These are phyloP conservation scores for Cryptosula pallasiana DNA, from an alignment of 2,888 invertebrate genomes.

Conservation along the genomic window DNA sequence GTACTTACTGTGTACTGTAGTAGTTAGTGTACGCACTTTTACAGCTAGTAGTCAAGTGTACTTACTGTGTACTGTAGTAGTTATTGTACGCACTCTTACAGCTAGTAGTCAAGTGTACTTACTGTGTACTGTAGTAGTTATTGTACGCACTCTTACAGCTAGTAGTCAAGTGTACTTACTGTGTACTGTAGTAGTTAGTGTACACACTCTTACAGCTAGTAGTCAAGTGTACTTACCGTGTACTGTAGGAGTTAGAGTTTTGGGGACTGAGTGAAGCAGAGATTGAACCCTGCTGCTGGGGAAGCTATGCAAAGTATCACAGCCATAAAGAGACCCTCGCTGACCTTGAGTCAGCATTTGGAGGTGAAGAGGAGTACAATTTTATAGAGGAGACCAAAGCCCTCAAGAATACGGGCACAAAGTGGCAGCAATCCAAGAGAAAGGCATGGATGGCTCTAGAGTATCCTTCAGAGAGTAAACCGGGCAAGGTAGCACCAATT, in stretches of 20 bases:
- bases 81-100: too few species aligned
- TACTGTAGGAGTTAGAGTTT: slow-evolving; percentile 45
- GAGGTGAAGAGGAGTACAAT: slow-evolving; percentile 11
- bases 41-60: too few species aligned
- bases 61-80: too few species aligned
- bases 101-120: too few species aligned
- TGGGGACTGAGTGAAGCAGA: slow-evolving; percentile 51
- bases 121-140: too few species aligned
- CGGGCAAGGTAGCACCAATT: neutral
- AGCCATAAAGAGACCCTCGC: slow-evolving; percentile 48
- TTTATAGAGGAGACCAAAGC: neutral
- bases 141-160: too few species aligned
- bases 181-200: too few species aligned
- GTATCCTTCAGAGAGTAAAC: slow-evolving; percentile 6
- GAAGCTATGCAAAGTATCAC: slow-evolving; percentile 46
- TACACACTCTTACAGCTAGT: too few species aligned
- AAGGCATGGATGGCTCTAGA: slow-evolving; percentile 4
- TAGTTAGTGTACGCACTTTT: too few species aligned
- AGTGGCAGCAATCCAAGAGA: neutral
- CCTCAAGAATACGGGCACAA: neutral
- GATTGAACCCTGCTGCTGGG: slow-evolving; percentile 52
- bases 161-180: too few species aligned
- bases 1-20: too few species aligned
- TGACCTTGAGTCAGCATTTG: slow-evolving; percentile 43
- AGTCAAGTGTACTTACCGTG: too few species aligned